Conservation (phyloP, 35 echinoderm and acorn worm species). For the Anneissia japonica region DNA sequence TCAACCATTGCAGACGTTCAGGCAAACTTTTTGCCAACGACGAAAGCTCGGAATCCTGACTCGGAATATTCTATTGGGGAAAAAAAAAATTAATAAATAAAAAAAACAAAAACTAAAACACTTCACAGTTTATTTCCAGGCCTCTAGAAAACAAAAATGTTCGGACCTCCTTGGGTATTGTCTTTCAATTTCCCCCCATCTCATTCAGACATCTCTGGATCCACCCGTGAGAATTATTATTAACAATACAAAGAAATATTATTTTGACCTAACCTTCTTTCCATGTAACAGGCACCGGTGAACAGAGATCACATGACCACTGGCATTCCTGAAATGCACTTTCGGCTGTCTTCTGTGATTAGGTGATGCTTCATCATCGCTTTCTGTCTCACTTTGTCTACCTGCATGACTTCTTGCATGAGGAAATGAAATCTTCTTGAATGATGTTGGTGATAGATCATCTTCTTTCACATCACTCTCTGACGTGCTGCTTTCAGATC, state of each 20-base stretch:
- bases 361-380: not conserved
- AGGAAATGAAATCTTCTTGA: not conserved
- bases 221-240: too few relatives aligned
- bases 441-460: not conserved
- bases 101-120: too few relatives aligned
- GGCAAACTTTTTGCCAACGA: constrained; percentile 47
- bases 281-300: constrained; percentile 74
- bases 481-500: constrained; percentile 8
- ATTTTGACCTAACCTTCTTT: constrained; percentile 68
- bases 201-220: too few relatives aligned
- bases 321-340: constrained; percentile 60
- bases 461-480: not conserved
- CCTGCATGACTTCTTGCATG: not conserved
- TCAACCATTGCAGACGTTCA: constrained; percentile 53
- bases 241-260: too few relatives aligned
- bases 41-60: constrained; percentile 63
- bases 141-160: too few relatives aligned
- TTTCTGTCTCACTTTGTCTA: constrained; percentile 28
- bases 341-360: constrained; percentile 46
- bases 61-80: constrained; percentile 74
- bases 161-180: too few relatives aligned
- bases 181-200: too few relatives aligned
- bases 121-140: too few relatives aligned
- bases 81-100: too few relatives aligned
- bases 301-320: constrained; percentile 64